These are phyloP conservation scores for Vanessa tameamea DNA, from an alignment of 1,140 invertebrate species.

Conservation along the genomic window DNA sequence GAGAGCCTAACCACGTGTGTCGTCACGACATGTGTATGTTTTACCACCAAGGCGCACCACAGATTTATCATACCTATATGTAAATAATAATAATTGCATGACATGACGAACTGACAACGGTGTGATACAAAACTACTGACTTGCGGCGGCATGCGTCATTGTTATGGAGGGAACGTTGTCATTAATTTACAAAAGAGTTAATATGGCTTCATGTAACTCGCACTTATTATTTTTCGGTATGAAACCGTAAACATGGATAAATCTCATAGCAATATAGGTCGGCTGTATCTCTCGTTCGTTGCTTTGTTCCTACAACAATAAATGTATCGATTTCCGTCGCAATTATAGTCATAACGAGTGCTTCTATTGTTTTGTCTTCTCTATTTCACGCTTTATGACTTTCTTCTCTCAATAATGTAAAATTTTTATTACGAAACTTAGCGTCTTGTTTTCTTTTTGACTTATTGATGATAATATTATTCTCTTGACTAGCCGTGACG, in stretches of 20 bases:
- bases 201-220: background rate
- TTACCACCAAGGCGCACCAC: too few relatives aligned
- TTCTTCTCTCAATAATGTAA: background rate
- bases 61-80: too few relatives aligned
- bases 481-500: too few relatives aligned
- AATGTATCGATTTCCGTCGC: conserved; percentile 15
- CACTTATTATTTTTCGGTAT: conserved; percentile 5
- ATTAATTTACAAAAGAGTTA: too few relatives aligned
- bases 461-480: background rate
- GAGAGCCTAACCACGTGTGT: too few relatives aligned
- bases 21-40: too few relatives aligned
- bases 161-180: too few relatives aligned
- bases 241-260: background rate
- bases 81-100: too few relatives aligned
- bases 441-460: background rate
- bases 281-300: background rate
- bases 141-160: too few relatives aligned
- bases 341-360: conserved; percentile 19
- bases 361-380: conserved; percentile 11
- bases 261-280: conserved; percentile 1
- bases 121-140: too few relatives aligned
- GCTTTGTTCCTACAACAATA: conserved; percentile 14
- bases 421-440: background rate
- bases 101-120: too few relatives aligned
- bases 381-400: conserved; percentile 3